A percentile compares a stretch with the other conserved stretches of the same genome.
These are phyloP conservation scores for Dermochelys coriacea DNA, from an alignment of 2,797 vertebrate species.

Conservation along the genomic window DNA sequence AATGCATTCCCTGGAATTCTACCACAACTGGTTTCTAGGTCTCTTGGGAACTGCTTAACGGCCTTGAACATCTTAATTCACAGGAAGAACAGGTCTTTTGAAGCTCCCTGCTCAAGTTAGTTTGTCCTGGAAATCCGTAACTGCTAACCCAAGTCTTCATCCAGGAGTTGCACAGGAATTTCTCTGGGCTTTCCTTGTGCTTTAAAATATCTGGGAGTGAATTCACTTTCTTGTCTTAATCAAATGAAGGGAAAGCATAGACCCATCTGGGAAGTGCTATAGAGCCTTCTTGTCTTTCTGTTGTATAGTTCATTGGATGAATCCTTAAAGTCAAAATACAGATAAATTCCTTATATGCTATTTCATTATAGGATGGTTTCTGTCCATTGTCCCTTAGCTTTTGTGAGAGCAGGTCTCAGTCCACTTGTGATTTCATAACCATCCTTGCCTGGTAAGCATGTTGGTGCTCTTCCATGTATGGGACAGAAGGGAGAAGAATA, in stretches of 20 bases:
- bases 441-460: neutral
- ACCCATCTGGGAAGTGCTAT: neutral
- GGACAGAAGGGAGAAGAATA: neutral
- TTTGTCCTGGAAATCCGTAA: neutral
- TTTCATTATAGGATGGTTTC: neutral
- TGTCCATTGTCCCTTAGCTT: neutral
- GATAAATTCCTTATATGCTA: neutral
- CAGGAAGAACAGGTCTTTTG: neutral
- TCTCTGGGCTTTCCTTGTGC: neutral
- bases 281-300: neutral
- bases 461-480: neutral
- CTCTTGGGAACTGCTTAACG: neutral
- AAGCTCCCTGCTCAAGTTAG: fast-evolving
- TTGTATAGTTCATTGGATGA: neutral
- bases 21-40: neutral
- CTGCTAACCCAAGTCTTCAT: neutral
- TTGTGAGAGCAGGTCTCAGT: neutral
- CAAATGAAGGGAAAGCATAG: fast-evolving
- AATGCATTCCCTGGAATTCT: neutral
- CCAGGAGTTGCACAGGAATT: neutral
- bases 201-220: neutral
- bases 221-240: fast-evolving
- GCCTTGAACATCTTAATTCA: neutral
- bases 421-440: neutral
- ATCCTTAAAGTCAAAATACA: neutral